These are phyloP conservation scores for Drosophila vallismaia DNA, from an alignment of 2,888 invertebrate species.

Conservation along the genomic window DNA sequence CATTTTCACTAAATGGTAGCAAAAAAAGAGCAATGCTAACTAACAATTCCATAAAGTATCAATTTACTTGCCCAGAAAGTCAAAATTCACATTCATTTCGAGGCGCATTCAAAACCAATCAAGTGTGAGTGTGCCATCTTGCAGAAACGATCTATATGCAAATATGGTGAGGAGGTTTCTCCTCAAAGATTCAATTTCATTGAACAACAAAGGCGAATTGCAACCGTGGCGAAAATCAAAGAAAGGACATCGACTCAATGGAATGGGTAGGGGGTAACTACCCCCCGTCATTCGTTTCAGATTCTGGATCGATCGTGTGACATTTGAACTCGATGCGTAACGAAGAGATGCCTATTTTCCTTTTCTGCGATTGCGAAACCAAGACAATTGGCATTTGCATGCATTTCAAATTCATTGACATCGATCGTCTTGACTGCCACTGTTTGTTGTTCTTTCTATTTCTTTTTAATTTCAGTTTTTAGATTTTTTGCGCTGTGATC, in stretches of 20 bases:
- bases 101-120: constrained; percentile 67
- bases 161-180: constrained; percentile 27
- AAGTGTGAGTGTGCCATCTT: constrained; percentile 67
- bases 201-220: constrained; percentile 68
- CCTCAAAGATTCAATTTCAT: constrained; percentile 65
- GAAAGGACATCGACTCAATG: constrained; percentile 20
- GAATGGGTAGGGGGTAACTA: constrained; percentile 11
- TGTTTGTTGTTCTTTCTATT: constrained; percentile 80
- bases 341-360: constrained; percentile 32
- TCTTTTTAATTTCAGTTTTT: constrained; percentile 73
- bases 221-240: constrained; percentile 71
- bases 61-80: constrained; percentile 48
- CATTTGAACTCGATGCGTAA: constrained; percentile 52
- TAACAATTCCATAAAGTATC: constrained; percentile 60
- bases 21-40: constrained; percentile 37
- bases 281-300: constrained; percentile 54
- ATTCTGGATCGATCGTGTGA: constrained; percentile 61
- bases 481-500: constrained; percentile 54
- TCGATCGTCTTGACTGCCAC: constrained; percentile 63
- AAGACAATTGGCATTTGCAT: constrained; percentile 66
- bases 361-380: constrained; percentile 28
- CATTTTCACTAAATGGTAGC: constrained; percentile 48
- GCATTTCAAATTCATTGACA: constrained; percentile 75
- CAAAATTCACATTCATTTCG: constrained; percentile 65
- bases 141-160: constrained; percentile 57